These are phyloP conservation scores for Trinectes maculatus DNA, from an alignment of 2,113 vertebrate genomes.

Conservation along the genomic window DNA sequence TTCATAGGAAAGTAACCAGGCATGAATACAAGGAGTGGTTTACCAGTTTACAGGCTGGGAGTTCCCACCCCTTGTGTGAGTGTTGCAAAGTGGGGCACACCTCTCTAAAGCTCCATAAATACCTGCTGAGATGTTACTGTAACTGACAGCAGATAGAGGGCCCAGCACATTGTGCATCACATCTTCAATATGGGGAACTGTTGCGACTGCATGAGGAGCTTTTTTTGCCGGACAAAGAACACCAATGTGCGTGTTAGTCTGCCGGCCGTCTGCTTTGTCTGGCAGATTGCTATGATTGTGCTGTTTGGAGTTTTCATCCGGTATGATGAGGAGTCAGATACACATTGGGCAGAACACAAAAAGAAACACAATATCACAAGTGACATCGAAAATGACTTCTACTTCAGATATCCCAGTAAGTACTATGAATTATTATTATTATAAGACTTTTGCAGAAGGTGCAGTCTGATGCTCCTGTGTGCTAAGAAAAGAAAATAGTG, in stretches of 20 bases:
- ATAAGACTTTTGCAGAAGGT: too few species aligned
- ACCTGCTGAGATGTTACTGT: conserved; percentile 6
- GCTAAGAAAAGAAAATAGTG: too few species aligned
- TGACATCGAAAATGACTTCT: conserved; percentile 93
- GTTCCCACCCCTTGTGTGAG: conserved; percentile 10
- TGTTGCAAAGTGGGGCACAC: conserved; percentile 25
- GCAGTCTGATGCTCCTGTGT: too few species aligned
- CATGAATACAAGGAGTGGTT: conserved; percentile 38
- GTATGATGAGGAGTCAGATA: conserved; percentile 82
- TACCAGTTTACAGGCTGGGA: not conserved
- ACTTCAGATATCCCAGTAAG: conserved; percentile 98
- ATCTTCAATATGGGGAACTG: conserved; percentile 73
- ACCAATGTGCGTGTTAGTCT: conserved; percentile 87
- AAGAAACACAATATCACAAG: conserved; percentile 79
- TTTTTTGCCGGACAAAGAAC: conserved; percentile 78
- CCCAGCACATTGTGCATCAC: conserved; percentile 4
- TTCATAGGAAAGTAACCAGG: too few species aligned
- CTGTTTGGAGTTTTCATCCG: conserved; percentile 93
- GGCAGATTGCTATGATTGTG: conserved; percentile 89
- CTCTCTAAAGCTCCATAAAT: conserved; percentile 19
- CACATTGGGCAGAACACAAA: conserved; percentile 79
- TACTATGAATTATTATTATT: conserved; percentile 62
- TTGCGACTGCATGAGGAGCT: conserved; percentile 2
- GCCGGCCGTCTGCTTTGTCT: conserved; percentile 86
- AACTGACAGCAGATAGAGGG: conserved; percentile 10